Percentiles rank a stretch among this genome's conserved stretches.
Evolutionary conservation across 2,797 vertebrate species (phyloP).

Genomic region (Sphenopsis melanotis): DNA sequence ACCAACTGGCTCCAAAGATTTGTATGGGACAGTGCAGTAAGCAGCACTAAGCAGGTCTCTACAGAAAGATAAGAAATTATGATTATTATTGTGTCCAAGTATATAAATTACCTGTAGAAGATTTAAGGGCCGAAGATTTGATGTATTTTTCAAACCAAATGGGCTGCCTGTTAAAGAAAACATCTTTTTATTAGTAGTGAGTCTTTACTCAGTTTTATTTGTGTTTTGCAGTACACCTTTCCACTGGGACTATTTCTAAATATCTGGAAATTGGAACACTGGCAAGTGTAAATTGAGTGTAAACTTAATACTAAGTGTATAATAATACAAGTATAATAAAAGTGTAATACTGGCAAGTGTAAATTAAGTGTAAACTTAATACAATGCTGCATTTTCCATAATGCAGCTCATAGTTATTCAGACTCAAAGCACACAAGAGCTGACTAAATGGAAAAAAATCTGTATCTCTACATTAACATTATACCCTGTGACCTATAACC

Average conservation of each 20-base stretch:
- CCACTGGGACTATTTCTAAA: neutral
- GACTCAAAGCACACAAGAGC: neutral
- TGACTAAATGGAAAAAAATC: neutral
- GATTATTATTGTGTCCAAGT: constrained; percentile 5
- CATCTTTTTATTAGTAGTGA: constrained; percentile 66
- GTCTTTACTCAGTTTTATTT: constrained; percentile 15
- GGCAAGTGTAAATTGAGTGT: neutral
- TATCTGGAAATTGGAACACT: neutral
- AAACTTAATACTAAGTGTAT: neutral
- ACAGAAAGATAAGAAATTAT: neutral
- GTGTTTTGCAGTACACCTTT: neutral
- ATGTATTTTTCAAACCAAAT: constrained; percentile 90
- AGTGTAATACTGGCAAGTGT: neutral
- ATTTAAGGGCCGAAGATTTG: constrained; percentile 90
- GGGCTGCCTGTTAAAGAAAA: constrained; percentile 82
- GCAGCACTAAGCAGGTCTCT: neutral
- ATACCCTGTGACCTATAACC: neutral
- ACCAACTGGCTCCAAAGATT: neutral
- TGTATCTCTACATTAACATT: neutral
- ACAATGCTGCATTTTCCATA: neutral
- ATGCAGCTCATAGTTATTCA: neutral
- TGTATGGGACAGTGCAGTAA: neutral
- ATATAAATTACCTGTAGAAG: constrained; percentile 88
- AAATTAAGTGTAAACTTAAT: neutral
- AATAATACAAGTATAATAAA: neutral